Evolutionary conservation across 2,113 vertebrate genomes (phyloP), one percentile per base, ranked within the genome.

Genomic region (Pandion haliaetus): DNA sequence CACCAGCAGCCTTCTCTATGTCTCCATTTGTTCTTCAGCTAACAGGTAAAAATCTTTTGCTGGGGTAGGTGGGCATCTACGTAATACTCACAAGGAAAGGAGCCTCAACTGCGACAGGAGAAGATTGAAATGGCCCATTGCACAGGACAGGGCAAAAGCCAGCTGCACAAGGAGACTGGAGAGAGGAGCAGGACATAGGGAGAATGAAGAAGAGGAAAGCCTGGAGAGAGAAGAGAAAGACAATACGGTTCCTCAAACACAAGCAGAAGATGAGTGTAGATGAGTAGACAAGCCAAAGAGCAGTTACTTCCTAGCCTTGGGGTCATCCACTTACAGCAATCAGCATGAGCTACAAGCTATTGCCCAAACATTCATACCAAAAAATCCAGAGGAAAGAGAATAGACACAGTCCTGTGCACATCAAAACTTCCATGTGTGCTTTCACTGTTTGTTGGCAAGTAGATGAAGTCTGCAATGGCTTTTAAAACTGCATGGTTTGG

Each of bases 31-130:
- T 10, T 71, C 31, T 62, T 55, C n/a, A 40, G 28, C 25, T 76
- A 38, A 26, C 16, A 50, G 47, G 10, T 14, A 67, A 54, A 72
- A 59, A 42, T 59, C 18, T 86, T 58, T 58, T 59, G 25, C 42
- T 69, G 42, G 14, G 6, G 11, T 63, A 38, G 36, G 29, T 54
- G 18, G 12, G 36, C 18, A 71, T 23, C 29, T 47, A 28, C 34
- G 5, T 31, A 47, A 63, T 20, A 24, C 2, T 40, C 8, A 52
- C 20, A 59, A 58, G 38, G 49, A 70, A 29, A 76, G 69, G 25
- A 70, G 11, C 25, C 69, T 63, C 44, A 61, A 0, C 16, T 42
- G 19, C 0, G 0, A 49, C 12, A 44, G 44, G 29, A 54, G 44
- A 67, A 73, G 61, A 50, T 1, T n/a, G 66, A 83, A 61, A 6